Evolutionary conservation across 2,888 invertebrate species (phyloP), one percentile per base, ranked within the genome.

Genomic region (Malachius bipustulatus): DNA sequence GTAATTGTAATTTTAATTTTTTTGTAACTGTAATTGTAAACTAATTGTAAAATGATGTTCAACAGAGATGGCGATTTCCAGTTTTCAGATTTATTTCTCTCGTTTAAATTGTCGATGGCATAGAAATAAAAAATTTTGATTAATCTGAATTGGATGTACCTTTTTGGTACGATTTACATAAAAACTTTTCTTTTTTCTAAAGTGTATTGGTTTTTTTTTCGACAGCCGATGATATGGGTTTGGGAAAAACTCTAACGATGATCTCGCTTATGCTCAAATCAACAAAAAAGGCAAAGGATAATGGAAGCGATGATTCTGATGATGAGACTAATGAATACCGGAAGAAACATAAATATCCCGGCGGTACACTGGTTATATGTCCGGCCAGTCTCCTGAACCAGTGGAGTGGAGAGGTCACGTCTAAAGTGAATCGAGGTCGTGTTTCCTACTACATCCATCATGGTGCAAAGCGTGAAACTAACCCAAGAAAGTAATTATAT

Each of bases 301-400:
- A 54, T 9, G 55, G 54, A 10, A 49, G 48, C 15, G 49, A 55
- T 3, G 45, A 48, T 12, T 38, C 55, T 33, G 44, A 55, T 46
- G 47, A 51, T 13, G 47, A 52, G 10, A 48, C 46, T 14, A 32
- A 46, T 35, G 26, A 34, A 35, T 26, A 16, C 6, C 10, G 41
- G 46, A 24, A 38, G 45, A 11, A 30, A 24, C 36, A 37, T 16
- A 52, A 51, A 35, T 51, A 47, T 35, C 38, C 40, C 19, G 84
- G 82, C 8, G 80, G 82, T 12, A 88, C 85, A 1, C 65, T 97
- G n/a, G 80, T 97, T 0, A 75, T 97, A 2, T 90, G 91, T 51
- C 94, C 94, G 0, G 90, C 94, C 2, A 88, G 88, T 28, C 70
- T 97, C 30, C 65, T 96, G 36, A 75, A 78, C 46, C 96, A 97